phyloP scores from a whole-genome alignment of 64 coral and sea anemone species.

The Cladopsammia gracilis region DNA sequence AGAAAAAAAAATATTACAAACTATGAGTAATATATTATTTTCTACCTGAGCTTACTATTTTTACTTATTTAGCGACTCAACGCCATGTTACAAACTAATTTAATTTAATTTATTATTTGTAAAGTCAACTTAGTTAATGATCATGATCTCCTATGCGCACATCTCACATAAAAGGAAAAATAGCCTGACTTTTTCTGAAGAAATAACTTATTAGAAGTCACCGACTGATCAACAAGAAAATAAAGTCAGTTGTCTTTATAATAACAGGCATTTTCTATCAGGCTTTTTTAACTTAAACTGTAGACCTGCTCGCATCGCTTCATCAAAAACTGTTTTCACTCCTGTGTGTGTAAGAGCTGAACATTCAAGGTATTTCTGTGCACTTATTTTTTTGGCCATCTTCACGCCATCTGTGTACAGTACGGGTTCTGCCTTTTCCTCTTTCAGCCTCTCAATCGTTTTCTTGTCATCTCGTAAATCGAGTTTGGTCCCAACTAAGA shows the following conservation, averaged over 20 bases:
- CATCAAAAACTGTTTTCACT: slow-evolving; percentile 96
- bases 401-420: slow-evolving; percentile 78
- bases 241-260: slow-evolving; percentile 33
- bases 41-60: too few species aligned
- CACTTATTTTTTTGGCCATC: slow-evolving; percentile 89
- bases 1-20: too few species aligned
- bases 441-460: slow-evolving; percentile 88
- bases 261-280: slow-evolving; percentile 23
- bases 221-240: not conserved
- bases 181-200: not conserved
- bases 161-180: too few species aligned
- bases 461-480: slow-evolving; percentile 97
- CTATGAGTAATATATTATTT: too few species aligned
- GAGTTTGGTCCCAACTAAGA: slow-evolving; percentile 97
- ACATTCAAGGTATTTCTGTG: slow-evolving; percentile 93
- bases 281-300: slow-evolving; percentile 59
- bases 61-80: too few species aligned
- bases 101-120: too few species aligned
- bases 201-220: not conserved
- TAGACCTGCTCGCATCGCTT: slow-evolving; percentile 87
- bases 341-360: slow-evolving; percentile 95
- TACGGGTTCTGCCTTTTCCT: slow-evolving; percentile 81
- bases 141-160: too few species aligned
- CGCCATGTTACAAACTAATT: too few species aligned
- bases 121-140: too few species aligned